These are phyloP conservation scores for Crenichthys baileyi DNA, from an alignment of 2,797 vertebrate genomes.

Conservation along the genomic window DNA sequence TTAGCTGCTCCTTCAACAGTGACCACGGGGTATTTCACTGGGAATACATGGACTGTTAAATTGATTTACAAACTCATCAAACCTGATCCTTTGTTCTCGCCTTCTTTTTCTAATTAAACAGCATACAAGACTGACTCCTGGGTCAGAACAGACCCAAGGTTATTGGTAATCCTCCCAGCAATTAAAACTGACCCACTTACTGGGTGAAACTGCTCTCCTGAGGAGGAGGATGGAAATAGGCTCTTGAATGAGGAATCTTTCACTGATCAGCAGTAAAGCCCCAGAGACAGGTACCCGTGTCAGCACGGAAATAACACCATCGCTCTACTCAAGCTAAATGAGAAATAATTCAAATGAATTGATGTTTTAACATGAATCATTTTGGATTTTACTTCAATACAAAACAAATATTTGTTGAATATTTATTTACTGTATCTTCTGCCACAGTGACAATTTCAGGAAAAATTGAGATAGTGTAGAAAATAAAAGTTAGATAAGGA, in stretches of 20 bases:
- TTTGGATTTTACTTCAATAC: neutral
- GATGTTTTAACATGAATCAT: too few relatives aligned
- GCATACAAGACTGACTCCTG: conserved; percentile 13
- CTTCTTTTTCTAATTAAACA: conserved; percentile 7
- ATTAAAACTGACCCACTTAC: conserved; percentile 49
- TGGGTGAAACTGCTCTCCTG: conserved; percentile 23
- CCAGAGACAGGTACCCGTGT: conserved; percentile 18
- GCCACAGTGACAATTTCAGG: neutral
- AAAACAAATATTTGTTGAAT: neutral
- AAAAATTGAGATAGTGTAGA: neutral
- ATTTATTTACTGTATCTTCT: neutral
- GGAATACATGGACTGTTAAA: conserved; percentile 31
- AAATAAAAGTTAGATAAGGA: neutral
- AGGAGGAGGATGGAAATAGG: conserved; percentile 16
- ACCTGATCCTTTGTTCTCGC: conserved; percentile 1
- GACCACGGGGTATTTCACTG: conserved; percentile 13
- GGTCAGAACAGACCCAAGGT: conserved; percentile 30
- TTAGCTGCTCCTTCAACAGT: conserved; percentile 6
- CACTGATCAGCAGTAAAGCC: conserved; percentile 48
- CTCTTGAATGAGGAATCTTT: conserved; percentile 5
- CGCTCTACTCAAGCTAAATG: neutral
- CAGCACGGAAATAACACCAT: conserved; percentile 20
- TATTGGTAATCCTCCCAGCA: conserved; percentile 38
- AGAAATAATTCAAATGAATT: neutral
- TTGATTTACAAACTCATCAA: conserved; percentile 24